A percentile compares a stretch with the other conserved stretches of the same genome.
Conservation (phyloP, 2,113 vertebrate genomes). For the Cavia porcellus region DNA sequence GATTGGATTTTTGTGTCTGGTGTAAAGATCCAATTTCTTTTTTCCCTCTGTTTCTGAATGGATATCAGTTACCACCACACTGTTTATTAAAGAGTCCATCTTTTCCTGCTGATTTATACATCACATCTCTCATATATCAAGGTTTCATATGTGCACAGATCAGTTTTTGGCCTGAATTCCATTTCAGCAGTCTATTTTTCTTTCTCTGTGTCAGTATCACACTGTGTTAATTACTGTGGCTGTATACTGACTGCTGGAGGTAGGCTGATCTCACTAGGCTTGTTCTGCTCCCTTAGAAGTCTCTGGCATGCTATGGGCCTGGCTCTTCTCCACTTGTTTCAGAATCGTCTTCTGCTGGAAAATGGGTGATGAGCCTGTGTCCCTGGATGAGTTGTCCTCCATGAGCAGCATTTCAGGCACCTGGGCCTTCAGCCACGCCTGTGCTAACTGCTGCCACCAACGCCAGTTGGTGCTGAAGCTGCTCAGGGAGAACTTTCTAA, state of each 20-base stretch:
- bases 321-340: neutral
- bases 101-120: constrained; percentile 68
- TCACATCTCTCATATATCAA: constrained; percentile 64
- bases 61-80: constrained; percentile 50
- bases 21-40: constrained; percentile 77
- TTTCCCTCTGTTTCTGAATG: constrained; percentile 69
- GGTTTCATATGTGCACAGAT: constrained; percentile 11
- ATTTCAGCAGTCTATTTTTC: constrained; percentile 72
- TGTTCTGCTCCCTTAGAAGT: neutral
- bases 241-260: neutral
- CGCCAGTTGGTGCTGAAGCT: neutral
- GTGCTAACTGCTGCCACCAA: neutral
- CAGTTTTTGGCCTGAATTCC: constrained; percentile 56
- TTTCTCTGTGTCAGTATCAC: constrained; percentile 57
- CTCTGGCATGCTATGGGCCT: neutral
- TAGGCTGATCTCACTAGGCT: neutral
- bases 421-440: neutral
- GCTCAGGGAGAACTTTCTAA: neutral
- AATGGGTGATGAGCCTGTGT: neutral
- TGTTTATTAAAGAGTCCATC: constrained; percentile 69
- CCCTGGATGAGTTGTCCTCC: neutral
- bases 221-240: constrained; percentile 64
- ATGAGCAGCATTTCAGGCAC: neutral
- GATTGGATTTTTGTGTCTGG: constrained; percentile 81
- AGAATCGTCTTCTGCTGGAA: neutral